Evolutionary conservation across 1,140 invertebrate genomes (phyloP).

Genomic region (Eubasilissa regina): DNA sequence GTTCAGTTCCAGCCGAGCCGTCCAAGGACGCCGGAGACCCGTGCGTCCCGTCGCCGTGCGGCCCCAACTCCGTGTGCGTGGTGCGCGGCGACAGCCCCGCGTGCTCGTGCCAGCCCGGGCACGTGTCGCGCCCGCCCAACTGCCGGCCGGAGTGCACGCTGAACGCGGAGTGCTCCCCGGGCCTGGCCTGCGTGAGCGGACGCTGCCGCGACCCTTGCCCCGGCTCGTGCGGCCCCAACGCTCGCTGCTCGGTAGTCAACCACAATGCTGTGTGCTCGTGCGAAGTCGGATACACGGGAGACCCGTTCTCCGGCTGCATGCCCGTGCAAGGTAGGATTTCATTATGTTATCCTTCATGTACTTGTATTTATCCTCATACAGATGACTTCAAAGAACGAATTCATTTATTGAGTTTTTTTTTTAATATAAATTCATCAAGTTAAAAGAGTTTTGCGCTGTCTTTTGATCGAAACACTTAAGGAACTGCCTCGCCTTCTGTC

Average conservation of each 20-base stretch:
- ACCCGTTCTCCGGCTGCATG: conserved; percentile 82
- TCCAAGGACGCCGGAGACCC: conserved; percentile 69
- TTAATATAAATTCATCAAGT: too few relatives aligned
- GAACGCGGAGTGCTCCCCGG: conserved; percentile 80
- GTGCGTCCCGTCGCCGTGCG: conserved; percentile 84
- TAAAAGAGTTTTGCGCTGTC: too few relatives aligned
- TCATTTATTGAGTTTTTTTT: background rate
- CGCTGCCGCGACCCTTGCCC: conserved; percentile 83
- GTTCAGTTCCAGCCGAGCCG: conserved; percentile 36
- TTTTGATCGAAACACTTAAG: too few relatives aligned
- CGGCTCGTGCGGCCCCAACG: conserved; percentile 78
- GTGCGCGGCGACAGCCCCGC: conserved; percentile 76
- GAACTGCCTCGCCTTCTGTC: too few relatives aligned
- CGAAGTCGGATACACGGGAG: conserved; percentile 78
- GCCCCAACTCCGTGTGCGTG: conserved; percentile 81
- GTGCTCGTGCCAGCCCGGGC: conserved; percentile 84
- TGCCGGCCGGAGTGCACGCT: conserved; percentile 88
- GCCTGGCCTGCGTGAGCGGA: conserved; percentile 79
- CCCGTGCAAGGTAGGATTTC: conserved; percentile 68
- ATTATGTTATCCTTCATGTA: background rate
- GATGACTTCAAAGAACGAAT: background rate
- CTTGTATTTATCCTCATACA: background rate
- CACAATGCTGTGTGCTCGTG: conserved; percentile 83
- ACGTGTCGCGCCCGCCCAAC: conserved; percentile 84
- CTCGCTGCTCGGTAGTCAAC: conserved; percentile 78